A percentile compares a stretch with the other conserved stretches of the same genome.
These are phyloP conservation scores for Papilio glaucus DNA, from an alignment of 1,140 invertebrate species.

Conservation along the genomic window DNA sequence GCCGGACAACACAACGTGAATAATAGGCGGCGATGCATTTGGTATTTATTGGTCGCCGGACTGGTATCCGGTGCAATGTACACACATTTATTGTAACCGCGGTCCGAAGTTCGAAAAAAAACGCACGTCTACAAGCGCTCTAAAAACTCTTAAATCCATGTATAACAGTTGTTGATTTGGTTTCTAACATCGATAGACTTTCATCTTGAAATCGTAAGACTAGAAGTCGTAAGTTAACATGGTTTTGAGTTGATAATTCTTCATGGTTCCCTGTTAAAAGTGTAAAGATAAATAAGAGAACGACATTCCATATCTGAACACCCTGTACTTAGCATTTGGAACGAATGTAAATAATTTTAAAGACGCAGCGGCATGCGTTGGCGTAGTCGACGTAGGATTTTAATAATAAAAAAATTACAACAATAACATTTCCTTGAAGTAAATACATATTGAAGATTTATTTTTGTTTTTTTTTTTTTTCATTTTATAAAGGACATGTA, in stretches of 20 bases:
- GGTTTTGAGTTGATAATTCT: not conserved
- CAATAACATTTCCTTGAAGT: slow-evolving; percentile 40
- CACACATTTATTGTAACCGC: too few species aligned
- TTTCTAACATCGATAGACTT: not conserved
- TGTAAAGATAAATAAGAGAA: slow-evolving; percentile 41
- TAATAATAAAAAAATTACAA: slow-evolving; percentile 75
- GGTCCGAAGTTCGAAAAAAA: too few species aligned
- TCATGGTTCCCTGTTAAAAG: slow-evolving; percentile 8
- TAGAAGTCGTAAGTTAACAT: too few species aligned
- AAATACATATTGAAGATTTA: slow-evolving; percentile 40
- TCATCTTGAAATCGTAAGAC: too few species aligned
- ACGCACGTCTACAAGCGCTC: too few species aligned
- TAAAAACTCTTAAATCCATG: too few species aligned
- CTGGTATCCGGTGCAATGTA: too few species aligned
- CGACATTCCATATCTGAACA: slow-evolving; percentile 68
- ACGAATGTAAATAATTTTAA: slow-evolving; percentile 74
- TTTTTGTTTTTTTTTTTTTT: slow-evolving; percentile 40
- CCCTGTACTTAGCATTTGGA: slow-evolving; percentile 73
- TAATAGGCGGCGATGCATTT: too few species aligned
- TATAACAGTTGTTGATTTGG: too few species aligned
- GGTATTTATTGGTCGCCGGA: too few species aligned
- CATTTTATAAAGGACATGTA: not conserved
- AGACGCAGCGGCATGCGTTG: slow-evolving; percentile 52
- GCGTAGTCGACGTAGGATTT: slow-evolving; percentile 65
- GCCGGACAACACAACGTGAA: too few species aligned